phyloP scores from a whole-genome alignment of 2,888 invertebrate species.

The Choreutis nemorana region DNA sequence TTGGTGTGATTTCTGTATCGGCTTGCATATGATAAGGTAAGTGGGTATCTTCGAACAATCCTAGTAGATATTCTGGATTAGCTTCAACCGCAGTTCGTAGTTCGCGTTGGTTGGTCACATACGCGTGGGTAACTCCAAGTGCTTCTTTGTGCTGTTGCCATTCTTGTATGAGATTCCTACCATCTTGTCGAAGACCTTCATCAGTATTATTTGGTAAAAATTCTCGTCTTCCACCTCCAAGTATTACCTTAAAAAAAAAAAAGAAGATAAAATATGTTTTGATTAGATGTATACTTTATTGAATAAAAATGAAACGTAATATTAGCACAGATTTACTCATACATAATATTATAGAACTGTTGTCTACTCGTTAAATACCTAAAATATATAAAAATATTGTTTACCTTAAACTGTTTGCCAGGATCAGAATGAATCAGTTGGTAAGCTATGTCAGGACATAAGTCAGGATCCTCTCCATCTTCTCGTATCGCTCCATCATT shows the following conservation, averaged over 20 bases:
- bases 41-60: slow-evolving; percentile 70
- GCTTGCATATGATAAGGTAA: slow-evolving; percentile 72
- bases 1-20: slow-evolving; percentile 36
- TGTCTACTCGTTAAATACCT: neutral
- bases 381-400: neutral
- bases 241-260: slow-evolving; percentile 58
- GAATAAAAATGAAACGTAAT: too few relatives aligned
- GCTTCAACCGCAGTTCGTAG: slow-evolving; percentile 39
- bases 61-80: slow-evolving; percentile 69
- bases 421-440: slow-evolving; percentile 71
- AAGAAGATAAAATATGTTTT: too few relatives aligned
- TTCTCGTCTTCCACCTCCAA: slow-evolving; percentile 76
- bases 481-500: slow-evolving; percentile 53
- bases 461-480: slow-evolving; percentile 30
- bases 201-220: slow-evolving; percentile 69
- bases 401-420: slow-evolving; percentile 63
- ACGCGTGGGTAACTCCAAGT: slow-evolving; percentile 38
- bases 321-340: too few relatives aligned
- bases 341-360: too few relatives aligned
- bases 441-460: slow-evolving; percentile 74
- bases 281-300: too few relatives aligned
- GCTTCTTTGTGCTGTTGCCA: slow-evolving; percentile 65
- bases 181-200: slow-evolving; percentile 64
- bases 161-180: slow-evolving; percentile 69
- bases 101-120: slow-evolving; percentile 68